Percentiles rank a stretch among this genome's conserved stretches.
phyloP scores from a whole-genome alignment of 2,888 invertebrate genomes.

The Heliconius sara region DNA sequence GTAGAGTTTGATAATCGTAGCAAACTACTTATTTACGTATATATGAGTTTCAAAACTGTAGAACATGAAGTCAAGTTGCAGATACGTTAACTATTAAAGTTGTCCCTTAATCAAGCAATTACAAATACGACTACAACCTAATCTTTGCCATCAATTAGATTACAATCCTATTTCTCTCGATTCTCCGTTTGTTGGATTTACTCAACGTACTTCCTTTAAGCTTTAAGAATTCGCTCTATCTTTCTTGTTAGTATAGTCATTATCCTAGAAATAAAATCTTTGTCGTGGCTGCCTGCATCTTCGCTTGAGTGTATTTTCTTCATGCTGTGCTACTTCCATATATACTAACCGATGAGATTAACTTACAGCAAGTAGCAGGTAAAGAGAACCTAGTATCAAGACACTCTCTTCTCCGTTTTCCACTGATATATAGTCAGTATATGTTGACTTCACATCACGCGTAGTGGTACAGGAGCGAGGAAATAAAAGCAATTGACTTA shows the following conservation, averaged over 20 bases:
- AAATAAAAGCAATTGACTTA: too few species aligned
- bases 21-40: not conserved
- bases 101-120: not conserved
- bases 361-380: too few species aligned
- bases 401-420: too few species aligned
- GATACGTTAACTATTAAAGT: not conserved
- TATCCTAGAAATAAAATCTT: not conserved
- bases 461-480: too few species aligned
- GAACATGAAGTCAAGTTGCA: not conserved
- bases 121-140: slow-evolving; percentile 20
- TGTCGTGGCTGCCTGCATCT: too few species aligned
- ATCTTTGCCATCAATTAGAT: slow-evolving; percentile 39
- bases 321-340: too few species aligned
- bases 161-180: slow-evolving; percentile 35
- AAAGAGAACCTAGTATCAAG: too few species aligned
- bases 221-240: slow-evolving; percentile 6
- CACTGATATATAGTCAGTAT: too few species aligned
- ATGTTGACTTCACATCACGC: too few species aligned
- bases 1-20: not conserved
- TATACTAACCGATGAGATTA: too few species aligned
- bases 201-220: slow-evolving; percentile 23
- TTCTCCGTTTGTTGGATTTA: slow-evolving; percentile 20
- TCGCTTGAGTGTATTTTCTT: too few species aligned
- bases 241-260: slow-evolving; percentile 6
- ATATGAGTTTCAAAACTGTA: not conserved